These are phyloP conservation scores for Typhlichthys eigenmanni DNA, from an alignment of 2,797 vertebrate species.

Conservation along the genomic window DNA sequence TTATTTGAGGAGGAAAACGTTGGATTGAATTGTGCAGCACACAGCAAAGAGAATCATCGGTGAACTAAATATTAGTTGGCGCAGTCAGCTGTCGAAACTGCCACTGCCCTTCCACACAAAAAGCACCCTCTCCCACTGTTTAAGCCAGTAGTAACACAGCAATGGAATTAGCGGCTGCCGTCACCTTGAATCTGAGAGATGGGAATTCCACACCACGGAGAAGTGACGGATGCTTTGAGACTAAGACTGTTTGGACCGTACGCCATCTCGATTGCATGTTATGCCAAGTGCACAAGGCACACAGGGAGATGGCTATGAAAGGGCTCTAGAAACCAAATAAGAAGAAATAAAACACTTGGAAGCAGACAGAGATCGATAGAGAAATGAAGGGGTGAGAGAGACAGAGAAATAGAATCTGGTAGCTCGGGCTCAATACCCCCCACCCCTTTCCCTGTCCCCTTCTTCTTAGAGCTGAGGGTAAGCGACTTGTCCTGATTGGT, in stretches of 20 bases:
- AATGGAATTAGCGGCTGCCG: slow-evolving; percentile 67
- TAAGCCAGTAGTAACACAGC: slow-evolving; percentile 68
- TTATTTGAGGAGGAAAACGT: slow-evolving; percentile 41
- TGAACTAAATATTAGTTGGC: slow-evolving; percentile 46
- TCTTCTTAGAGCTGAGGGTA: slow-evolving; percentile 82
- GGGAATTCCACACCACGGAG: slow-evolving; percentile 67
- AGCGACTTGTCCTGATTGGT: slow-evolving; percentile 82
- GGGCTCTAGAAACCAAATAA: slow-evolving; percentile 79
- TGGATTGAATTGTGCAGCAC: slow-evolving; percentile 43
- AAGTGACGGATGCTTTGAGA: slow-evolving; percentile 76
- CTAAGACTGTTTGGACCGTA: slow-evolving; percentile 75
- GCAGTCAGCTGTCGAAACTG: slow-evolving; percentile 55
- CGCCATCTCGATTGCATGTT: slow-evolving; percentile 80
- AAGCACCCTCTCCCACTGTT: slow-evolving; percentile 47
- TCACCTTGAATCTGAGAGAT: slow-evolving; percentile 75
- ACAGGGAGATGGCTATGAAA: slow-evolving; percentile 70
- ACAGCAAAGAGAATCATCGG: slow-evolving; percentile 39
- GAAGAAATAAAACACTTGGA: slow-evolving; percentile 57
- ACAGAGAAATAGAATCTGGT: slow-evolving; percentile 81
- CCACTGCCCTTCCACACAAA: slow-evolving; percentile 56
- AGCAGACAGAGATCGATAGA: slow-evolving; percentile 74
- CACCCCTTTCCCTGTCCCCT: slow-evolving; percentile 71
- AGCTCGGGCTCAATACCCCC: slow-evolving; percentile 75
- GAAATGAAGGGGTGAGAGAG: slow-evolving; percentile 70
- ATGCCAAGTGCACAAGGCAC: slow-evolving; percentile 81